A percentile compares a stretch with the other conserved stretches of the same genome.
phyloP scores from a whole-genome alignment of 1,140 invertebrate species.

The Goniozus legneri region DNA sequence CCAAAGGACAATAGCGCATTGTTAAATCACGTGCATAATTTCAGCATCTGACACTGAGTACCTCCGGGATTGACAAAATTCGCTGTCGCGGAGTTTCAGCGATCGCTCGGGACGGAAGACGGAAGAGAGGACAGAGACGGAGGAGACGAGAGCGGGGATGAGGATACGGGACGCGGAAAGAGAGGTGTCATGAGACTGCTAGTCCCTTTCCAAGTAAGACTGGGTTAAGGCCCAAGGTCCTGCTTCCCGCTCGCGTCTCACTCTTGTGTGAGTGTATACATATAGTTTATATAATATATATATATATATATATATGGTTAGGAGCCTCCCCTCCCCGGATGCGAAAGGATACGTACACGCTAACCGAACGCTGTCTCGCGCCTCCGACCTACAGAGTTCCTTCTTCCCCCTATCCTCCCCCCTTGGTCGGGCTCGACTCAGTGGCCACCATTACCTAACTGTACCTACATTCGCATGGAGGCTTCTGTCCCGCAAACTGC shows the following conservation, averaged over 20 bases:
- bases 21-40: too few species aligned
- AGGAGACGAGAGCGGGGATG: constrained; percentile 31
- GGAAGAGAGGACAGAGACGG: background rate
- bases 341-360: constrained; percentile 32
- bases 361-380: constrained; percentile 26
- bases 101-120: constrained; percentile 25
- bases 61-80: too few species aligned
- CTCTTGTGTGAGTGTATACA: too few species aligned
- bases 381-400: constrained; percentile 47
- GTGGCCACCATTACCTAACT: constrained; percentile 45
- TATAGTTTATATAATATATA: too few species aligned
- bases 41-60: too few species aligned
- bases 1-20: too few species aligned
- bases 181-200: constrained; percentile 33
- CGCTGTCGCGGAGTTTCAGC: too few species aligned
- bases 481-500: background rate
- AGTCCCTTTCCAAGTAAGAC: constrained; percentile 49
- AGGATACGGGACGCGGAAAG: constrained; percentile 17
- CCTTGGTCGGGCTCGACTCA: too few species aligned
- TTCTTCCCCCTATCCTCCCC: too few species aligned
- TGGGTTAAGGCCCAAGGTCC: constrained; percentile 54
- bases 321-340: constrained; percentile 37
- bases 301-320: too few species aligned
- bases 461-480: constrained; percentile 37
- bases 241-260: constrained; percentile 12